Evolutionary conservation across 2,888 invertebrate species (phyloP).

Genomic region (Physocephala rufipes): DNA sequence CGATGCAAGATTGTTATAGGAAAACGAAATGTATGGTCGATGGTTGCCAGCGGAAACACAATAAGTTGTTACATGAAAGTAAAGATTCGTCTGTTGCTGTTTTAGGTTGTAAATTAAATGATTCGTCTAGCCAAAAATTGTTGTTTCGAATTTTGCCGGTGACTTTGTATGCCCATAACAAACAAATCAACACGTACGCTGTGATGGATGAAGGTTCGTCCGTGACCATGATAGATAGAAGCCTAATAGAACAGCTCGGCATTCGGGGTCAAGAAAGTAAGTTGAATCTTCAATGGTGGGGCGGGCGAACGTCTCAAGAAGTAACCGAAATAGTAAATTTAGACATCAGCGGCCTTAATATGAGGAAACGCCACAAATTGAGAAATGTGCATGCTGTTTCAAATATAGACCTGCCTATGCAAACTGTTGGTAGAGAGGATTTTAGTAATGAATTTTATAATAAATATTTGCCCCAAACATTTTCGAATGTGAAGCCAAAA

Average conservation of each 20-base stretch:
- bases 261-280: constrained; percentile 28
- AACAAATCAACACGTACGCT: constrained; percentile 25
- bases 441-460: constrained; percentile 30
- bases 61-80: neutral
- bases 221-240: constrained; percentile 38
- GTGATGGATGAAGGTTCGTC: constrained; percentile 40
- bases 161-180: constrained; percentile 22
- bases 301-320: constrained; percentile 19
- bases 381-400: constrained; percentile 22
- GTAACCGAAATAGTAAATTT: constrained; percentile 25
- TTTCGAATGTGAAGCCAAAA: constrained; percentile 29
- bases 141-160: constrained; percentile 38
- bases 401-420: constrained; percentile 35
- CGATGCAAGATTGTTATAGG: neutral
- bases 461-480: constrained; percentile 18
- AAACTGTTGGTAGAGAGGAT: constrained; percentile 29
- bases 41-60: neutral
- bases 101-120: constrained; percentile 10
- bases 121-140: constrained; percentile 2
- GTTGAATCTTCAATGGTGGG: constrained; percentile 39
- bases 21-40: neutral
- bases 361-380: constrained; percentile 28
- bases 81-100: constrained; percentile 9
- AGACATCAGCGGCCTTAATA: constrained; percentile 30
- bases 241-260: constrained; percentile 27